Percentiles rank a stretch among this genome's conserved stretches.
Evolutionary conservation across 2,888 invertebrate genomes (phyloP).

Genomic region (Pachymerium ferrugineum): DNA sequence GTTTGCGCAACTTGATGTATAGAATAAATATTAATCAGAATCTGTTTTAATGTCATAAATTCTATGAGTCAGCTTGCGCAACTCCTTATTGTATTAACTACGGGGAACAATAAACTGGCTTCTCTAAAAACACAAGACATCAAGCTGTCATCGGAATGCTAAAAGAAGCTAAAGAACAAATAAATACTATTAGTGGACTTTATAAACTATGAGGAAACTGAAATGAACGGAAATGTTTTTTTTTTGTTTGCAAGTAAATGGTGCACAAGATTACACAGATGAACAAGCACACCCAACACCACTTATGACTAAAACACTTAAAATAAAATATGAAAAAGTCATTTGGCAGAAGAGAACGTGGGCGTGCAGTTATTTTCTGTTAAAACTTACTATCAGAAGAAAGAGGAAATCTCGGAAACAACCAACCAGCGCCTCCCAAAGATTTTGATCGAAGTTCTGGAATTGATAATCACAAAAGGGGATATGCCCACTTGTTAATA

Average conservation of each 20-base stretch:
- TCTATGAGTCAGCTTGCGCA: too few relatives aligned
- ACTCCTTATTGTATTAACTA: too few relatives aligned
- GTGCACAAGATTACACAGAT: not conserved
- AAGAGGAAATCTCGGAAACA: not conserved
- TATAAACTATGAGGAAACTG: not conserved
- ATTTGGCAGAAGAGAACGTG: not conserved
- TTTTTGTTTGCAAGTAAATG: too few relatives aligned
- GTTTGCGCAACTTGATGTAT: too few relatives aligned
- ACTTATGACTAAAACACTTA: not conserved
- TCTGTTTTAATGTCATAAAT: too few relatives aligned
- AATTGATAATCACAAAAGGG: not conserved
- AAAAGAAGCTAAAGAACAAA: too few relatives aligned
- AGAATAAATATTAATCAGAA: too few relatives aligned
- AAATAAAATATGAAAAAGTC: too few relatives aligned
- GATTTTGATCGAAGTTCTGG: conserved; percentile 28
- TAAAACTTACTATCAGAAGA: conserved; percentile 16
- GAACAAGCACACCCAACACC: not conserved
- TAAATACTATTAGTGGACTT: not conserved
- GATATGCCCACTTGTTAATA: not conserved
- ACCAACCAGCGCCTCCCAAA: conserved; percentile 17
- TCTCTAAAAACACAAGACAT: too few relatives aligned
- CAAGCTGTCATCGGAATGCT: too few relatives aligned
- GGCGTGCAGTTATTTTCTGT: not conserved
- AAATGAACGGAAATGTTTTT: too few relatives aligned
- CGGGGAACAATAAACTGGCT: too few relatives aligned